Evolutionary conservation across 2,797 vertebrate genomes (phyloP).

Genomic region (Pelobates cultripes): DNA sequence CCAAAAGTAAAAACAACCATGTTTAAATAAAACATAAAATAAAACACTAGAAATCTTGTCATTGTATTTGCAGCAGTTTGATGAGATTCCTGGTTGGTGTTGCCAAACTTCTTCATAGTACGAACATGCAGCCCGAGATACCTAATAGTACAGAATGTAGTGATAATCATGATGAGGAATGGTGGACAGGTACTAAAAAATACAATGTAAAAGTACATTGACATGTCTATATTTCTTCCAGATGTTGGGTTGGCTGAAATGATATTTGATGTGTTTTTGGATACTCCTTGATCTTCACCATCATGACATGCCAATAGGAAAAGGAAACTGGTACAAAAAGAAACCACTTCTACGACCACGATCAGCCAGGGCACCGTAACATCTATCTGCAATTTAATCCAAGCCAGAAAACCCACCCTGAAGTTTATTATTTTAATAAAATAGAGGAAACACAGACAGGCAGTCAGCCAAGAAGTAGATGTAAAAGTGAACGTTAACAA

Average conservation of each 20-base stretch:
- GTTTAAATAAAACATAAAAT: not conserved
- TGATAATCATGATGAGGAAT: not conserved
- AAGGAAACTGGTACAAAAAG: not conserved
- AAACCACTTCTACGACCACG: constrained; percentile 7
- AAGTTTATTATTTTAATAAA: constrained; percentile 20
- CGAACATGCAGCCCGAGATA: not conserved
- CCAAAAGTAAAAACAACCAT: not conserved
- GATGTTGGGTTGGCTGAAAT: not conserved
- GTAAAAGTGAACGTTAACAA: not conserved
- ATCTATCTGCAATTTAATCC: constrained; percentile 12
- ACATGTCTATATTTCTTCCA: not conserved
- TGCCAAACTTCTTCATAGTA: not conserved
- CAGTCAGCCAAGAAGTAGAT: not conserved
- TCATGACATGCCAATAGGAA: not conserved
- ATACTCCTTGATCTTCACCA: no score
- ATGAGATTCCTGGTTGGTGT: not conserved
- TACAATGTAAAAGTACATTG: not conserved
- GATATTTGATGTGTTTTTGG: not conserved
- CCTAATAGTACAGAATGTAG: not conserved
- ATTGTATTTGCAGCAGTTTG: not conserved
- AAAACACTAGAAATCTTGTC: not conserved
- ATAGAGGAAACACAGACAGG: constrained; percentile 16
- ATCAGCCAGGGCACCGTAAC: constrained; percentile 10
- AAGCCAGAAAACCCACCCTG: not conserved
- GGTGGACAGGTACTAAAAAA: not conserved